These are phyloP conservation scores for Caenorhabditis parvicauda DNA, from an alignment of 2,888 invertebrate species.

Conservation along the genomic window DNA sequence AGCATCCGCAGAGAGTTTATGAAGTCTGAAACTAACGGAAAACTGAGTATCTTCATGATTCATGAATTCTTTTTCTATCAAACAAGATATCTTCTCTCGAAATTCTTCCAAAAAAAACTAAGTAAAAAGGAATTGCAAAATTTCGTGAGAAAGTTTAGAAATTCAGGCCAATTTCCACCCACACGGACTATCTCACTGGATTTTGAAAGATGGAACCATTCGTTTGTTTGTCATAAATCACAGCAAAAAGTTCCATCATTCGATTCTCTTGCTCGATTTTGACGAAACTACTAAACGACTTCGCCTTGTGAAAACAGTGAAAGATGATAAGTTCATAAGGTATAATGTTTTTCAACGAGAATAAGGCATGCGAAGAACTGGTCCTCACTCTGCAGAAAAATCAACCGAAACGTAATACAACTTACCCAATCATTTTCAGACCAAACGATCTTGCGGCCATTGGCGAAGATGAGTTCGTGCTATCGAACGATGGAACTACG, in stretches of 20 bases:
- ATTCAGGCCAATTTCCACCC: constrained; percentile 31
- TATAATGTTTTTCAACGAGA: background rate
- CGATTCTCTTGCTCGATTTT: constrained; percentile 34
- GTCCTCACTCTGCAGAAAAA: too few species aligned
- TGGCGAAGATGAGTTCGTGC: constrained; percentile 29
- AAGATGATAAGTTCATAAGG: constrained; percentile 29
- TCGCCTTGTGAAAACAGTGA: constrained; percentile 29
- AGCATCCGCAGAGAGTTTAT: too few species aligned
- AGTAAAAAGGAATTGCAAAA: too few species aligned
- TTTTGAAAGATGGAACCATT: constrained; percentile 22
- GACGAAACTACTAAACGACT: constrained; percentile 22
- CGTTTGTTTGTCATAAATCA: constrained; percentile 38
- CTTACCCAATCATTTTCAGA: too few species aligned
- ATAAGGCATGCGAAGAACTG: background rate
- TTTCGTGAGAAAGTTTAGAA: constrained; percentile 12
- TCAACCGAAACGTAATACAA: too few species aligned
- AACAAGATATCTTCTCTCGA: too few species aligned
- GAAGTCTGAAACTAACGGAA: too few species aligned
- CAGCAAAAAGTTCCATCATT: constrained; percentile 28
- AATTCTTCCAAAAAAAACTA: too few species aligned
- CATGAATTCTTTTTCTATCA: too few species aligned
- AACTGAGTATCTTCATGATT: too few species aligned
- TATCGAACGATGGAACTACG: constrained; percentile 39
- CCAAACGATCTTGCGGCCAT: constrained; percentile 41
- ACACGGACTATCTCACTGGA: constrained; percentile 39